Base-by-base conservation (phyloP, 2,888 invertebrate genomes). In the Platycheirus rosarum region DNA sequence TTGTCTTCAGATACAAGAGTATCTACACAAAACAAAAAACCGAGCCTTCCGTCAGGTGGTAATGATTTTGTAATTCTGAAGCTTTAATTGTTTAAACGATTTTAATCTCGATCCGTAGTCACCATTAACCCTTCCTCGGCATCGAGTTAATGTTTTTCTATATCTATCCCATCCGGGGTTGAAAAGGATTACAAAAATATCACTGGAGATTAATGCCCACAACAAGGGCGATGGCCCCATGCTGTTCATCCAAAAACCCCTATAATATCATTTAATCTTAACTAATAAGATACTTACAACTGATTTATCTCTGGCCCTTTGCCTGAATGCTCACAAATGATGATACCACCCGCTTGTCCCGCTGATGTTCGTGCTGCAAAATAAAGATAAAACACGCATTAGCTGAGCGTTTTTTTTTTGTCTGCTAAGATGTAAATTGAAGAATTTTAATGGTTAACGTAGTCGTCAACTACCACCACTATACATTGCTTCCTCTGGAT, bases 281-380 rank as follows among this genome's bases (percentile, higher is more conserved):
- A 78, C 65, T 78, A 66, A 66, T 78, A 78, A 78, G 73, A 73
- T 66, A 62, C 78, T 78, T 78, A 78, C 78, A 16, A 46, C 53
- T 78, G 73, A 78, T 78, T 62, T 73, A 66, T 78, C 62, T 73
- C 14, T 42, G 37, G 51, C 23, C 46, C 37, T 46, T 16, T 35
- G 35, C 46, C 44, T 60, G 42, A 40, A 66, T 66, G 66, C 66
- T 62, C 37, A 40, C 53, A 68, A 53, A 60, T 29, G 65, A 74
- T 57, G 57, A 66, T 57, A 11, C 14, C 29, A 37, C 35, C 14
- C n/a, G n/a, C 14, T 32, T 49, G 42, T 14, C 40, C 7, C 26
- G n/a, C 32, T 46, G 18, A 46, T 14, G 9, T 20, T 44, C 49
- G 26, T 29, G 53, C 77, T 77, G 57, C 40, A 66, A 77, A 16